These are phyloP conservation scores for Lochmaea capreae DNA, from an alignment of 2,888 invertebrate species.

Conservation along the genomic window DNA sequence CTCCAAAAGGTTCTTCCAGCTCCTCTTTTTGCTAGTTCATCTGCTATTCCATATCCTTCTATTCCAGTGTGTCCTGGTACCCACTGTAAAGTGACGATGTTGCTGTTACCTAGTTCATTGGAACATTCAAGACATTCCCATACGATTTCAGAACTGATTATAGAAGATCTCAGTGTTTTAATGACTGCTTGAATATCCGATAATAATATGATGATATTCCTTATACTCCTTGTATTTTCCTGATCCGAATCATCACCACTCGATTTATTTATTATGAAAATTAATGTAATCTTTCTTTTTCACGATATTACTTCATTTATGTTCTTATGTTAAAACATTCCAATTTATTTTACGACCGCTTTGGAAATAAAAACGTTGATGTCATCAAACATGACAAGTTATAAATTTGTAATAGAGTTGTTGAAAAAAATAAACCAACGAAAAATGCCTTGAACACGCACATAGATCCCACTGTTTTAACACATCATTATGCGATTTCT, in stretches of 20 bases:
- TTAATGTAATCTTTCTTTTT: neutral
- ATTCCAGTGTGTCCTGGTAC: no score
- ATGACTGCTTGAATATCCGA: no score
- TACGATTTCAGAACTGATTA: no score
- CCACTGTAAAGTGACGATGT: no score
- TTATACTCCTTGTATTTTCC: no score
- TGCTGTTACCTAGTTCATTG: no score
- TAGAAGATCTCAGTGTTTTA: no score
- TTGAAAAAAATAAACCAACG: constrained; percentile 46
- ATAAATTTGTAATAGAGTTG: constrained; percentile 52
- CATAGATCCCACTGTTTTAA: constrained; percentile 19
- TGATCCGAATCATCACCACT: neutral
- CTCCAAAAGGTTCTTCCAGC: no score
- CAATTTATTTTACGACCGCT: constrained; percentile 39
- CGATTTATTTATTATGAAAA: neutral
- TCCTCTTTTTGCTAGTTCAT: no score
- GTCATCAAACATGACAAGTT: constrained; percentile 38
- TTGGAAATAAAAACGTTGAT: constrained; percentile 25
- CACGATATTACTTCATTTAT: constrained; percentile 5
- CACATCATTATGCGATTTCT: neutral
- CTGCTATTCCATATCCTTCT: no score
- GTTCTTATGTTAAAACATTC: constrained; percentile 27
- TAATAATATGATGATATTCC: no score
- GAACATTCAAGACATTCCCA: no score
- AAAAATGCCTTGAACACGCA: constrained; percentile 54